Evolutionary conservation across 2,888 invertebrate genomes (phyloP).

Genomic region (Pollenia amentaria): DNA sequence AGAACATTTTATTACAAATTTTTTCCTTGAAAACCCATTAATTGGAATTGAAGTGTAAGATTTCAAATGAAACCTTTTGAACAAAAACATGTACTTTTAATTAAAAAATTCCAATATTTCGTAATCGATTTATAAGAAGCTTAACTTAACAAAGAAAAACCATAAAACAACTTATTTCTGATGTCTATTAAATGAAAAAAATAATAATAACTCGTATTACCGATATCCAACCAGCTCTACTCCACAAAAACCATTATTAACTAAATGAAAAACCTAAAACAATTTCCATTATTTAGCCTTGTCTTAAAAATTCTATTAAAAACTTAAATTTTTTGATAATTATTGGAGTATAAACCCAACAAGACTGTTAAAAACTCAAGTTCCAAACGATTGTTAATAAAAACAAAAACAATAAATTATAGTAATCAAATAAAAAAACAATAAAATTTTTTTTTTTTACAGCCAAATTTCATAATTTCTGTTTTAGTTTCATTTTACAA

Average conservation of each 20-base stretch:
- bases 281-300: conserved; percentile 41
- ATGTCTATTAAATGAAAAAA: neutral
- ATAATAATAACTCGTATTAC: conserved; percentile 1
- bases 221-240: conserved; percentile 1
- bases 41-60: too few species aligned
- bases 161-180: conserved; percentile 8
- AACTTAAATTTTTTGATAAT: conserved; percentile 43
- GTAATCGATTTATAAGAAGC: conserved; percentile 5
- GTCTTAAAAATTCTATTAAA: conserved; percentile 39
- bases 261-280: conserved; percentile 45
- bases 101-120: neutral
- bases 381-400: conserved; percentile 16
- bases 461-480: conserved; percentile 43
- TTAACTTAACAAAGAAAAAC: neutral
- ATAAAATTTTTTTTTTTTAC: conserved; percentile 12
- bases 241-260: conserved; percentile 24
- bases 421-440: conserved; percentile 27
- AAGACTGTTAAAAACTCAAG: neutral
- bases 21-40: too few species aligned
- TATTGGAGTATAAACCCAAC: conserved; percentile 66
- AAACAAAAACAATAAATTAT: conserved; percentile 34
- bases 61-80: neutral
- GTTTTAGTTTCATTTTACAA: conserved; percentile 21
- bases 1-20: neutral
- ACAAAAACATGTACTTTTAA: conserved; percentile 17